Conservation (phyloP, 2,888 invertebrate genomes). For the Pollenia labialis region DNA sequence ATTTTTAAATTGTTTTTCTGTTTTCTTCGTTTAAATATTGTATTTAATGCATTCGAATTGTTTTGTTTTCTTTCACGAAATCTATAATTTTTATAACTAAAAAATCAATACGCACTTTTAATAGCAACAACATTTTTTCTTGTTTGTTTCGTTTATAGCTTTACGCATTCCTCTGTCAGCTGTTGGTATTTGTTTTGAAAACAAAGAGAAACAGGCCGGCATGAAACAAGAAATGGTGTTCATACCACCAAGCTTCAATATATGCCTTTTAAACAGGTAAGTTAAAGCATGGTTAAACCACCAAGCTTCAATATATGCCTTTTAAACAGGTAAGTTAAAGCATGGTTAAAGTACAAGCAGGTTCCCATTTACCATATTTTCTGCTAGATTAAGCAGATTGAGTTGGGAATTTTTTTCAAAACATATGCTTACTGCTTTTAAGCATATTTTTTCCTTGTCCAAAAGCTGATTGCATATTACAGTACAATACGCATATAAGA, state of each 20-base stretch:
- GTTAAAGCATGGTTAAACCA: too few relatives aligned
- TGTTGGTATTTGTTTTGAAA: conserved; percentile 41
- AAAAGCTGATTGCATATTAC: too few relatives aligned
- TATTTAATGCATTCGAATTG: background rate
- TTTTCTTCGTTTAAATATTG: background rate
- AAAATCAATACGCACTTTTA: conserved; percentile 66
- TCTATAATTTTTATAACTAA: conserved; percentile 35
- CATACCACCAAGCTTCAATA: background rate
- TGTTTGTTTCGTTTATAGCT: conserved; percentile 4
- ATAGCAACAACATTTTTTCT: conserved; percentile 34
- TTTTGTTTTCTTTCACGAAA: conserved; percentile 15
- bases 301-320: background rate
- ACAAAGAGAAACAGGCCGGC: background rate
- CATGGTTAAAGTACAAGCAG: too few relatives aligned
- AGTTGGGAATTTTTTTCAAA: too few relatives aligned
- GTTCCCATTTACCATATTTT: too few relatives aligned
- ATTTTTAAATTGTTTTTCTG: conserved; percentile 1
- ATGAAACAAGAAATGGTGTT: background rate
- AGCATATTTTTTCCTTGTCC: too few relatives aligned
- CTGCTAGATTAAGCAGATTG: too few relatives aligned
- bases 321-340: too few relatives aligned
- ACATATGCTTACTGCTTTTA: too few relatives aligned
- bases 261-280: too few relatives aligned
- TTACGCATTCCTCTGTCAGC: conserved; percentile 45
- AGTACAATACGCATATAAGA: too few relatives aligned